Evolutionary conservation across 1,140 invertebrate species (phyloP), one percentile per base, ranked within the genome.

Genomic region (Lordiphosa clarofinis): DNA sequence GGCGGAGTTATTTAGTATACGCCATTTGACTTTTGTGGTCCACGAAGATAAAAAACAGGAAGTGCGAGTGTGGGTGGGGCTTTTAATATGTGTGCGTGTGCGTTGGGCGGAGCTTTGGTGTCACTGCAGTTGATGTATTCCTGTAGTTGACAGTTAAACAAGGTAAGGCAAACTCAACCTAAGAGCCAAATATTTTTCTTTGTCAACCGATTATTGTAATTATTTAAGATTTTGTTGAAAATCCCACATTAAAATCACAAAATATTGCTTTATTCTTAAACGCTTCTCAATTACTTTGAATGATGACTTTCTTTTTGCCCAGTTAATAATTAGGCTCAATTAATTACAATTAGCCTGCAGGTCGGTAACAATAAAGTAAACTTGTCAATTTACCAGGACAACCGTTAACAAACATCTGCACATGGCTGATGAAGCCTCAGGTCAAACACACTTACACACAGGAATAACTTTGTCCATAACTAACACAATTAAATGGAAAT

Each of bases 1-100:
- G 21, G 11, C 64, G 31, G 50, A 70, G 65, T 70, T 70, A 67
- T 70, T 71, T 62, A 71, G 70, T 70, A 71, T 71, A 42, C 67
- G 53, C 35, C 58, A 38, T 63, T 70, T 70, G 67, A 70, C 67
- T 70, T 54, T 70, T 70, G 58, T 55, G 57, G 49, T 50, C 52
- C 42, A 40, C 12, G 39, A 40, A 56, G 50, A 12, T 68, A 55
- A 67, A 70, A 63, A 62, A 62, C 57, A 28, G 67, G 65, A 70
- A 56, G 53, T n/a, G n/a, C n/a, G n/a, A n/a, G n/a, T n/a, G n/a
- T n/a, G n/a, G n/a, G n/a, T n/a, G n/a, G n/a, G n/a, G n/a, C n/a
- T n/a, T n/a, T n/a, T n/a, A n/a, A n/a, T n/a, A n/a, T n/a, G n/a
- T 50, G 24, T 50, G 11, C 24, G 13, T 33, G 12, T 38, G 8